Conservation (phyloP, 1,140 invertebrate species). For the Copidosoma floridanum region DNA sequence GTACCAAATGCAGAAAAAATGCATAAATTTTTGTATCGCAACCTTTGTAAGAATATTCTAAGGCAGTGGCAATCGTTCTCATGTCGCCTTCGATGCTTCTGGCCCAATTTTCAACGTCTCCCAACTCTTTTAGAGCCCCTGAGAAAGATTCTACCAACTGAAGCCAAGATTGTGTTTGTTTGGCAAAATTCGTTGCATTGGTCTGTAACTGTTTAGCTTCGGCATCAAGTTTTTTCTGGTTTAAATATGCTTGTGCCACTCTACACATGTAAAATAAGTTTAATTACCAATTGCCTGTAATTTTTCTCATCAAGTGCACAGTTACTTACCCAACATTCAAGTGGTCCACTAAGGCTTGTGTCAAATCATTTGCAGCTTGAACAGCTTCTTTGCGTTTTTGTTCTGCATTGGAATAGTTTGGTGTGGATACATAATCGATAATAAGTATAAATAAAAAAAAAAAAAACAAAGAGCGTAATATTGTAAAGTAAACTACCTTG, state of each 20-base stretch:
- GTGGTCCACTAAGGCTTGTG: conserved; percentile 93
- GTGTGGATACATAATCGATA: too few species aligned
- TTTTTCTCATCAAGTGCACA: neutral
- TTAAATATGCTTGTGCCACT: conserved; percentile 96
- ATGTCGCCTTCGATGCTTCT: conserved; percentile 96
- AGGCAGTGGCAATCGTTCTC: conserved; percentile 84
- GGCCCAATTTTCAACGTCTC: conserved; percentile 99
- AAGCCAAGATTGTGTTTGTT: conserved; percentile 95
- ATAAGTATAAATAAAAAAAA: too few species aligned
- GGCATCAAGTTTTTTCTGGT: conserved; percentile 94
- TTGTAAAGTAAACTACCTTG: conserved; percentile 76
- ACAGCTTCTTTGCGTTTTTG: conserved; percentile 91
- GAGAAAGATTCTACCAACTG: conserved; percentile 93
- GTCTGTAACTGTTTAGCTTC: conserved; percentile 96
- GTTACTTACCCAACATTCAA: conserved; percentile 88
- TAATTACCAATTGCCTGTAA: neutral
- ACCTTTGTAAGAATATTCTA: conserved; percentile 94
- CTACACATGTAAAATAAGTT: conserved; percentile 47
- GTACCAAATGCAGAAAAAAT: too few species aligned
- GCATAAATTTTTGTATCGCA: too few species aligned
- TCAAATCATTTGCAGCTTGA: conserved; percentile 85
- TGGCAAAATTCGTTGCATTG: conserved; percentile 91
- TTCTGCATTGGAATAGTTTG: conserved; percentile 66
- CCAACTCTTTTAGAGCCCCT: conserved; percentile 94
- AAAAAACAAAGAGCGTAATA: too few species aligned